Evolutionary conservation across 2,888 invertebrate genomes (phyloP).

Genomic region (Thysanoteuthis rhombus): DNA sequence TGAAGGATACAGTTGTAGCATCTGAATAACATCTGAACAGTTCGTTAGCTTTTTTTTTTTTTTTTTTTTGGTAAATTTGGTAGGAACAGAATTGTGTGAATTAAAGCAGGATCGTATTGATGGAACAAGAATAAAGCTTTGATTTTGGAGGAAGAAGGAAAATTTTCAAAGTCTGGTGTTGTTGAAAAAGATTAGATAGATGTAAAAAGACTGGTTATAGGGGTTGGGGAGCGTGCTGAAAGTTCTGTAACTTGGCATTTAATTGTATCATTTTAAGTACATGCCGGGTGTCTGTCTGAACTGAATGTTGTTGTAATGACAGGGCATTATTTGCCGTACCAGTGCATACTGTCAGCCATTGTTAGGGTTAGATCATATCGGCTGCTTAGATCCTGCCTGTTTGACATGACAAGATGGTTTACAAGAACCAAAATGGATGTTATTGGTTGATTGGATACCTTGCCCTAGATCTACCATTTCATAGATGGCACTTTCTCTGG

Average conservation of each 20-base stretch:
- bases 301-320: not conserved
- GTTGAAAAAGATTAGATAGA: not conserved
- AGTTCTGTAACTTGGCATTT: not conserved
- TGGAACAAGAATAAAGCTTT: not conserved
- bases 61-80: not conserved
- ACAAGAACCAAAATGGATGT: slow-evolving; percentile 12
- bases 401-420: not conserved
- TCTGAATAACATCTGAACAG: not conserved
- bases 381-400: not conserved
- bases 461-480: not conserved
- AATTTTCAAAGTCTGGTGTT: not conserved
- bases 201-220: not conserved
- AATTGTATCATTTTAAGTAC: slow-evolving; percentile 12
- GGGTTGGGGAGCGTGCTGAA: not conserved
- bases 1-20: too few relatives aligned
- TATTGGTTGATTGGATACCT: not conserved
- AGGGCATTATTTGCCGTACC: not conserved
- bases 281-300: not conserved
- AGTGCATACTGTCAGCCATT: slow-evolving; percentile 12
- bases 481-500: not conserved
- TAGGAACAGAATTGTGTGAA: not conserved
- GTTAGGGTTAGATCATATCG: not conserved
- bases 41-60: not conserved
- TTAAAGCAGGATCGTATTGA: not conserved
- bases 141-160: not conserved